Conservation (phyloP, 2,113 vertebrate genomes). For the Conger conger region DNA sequence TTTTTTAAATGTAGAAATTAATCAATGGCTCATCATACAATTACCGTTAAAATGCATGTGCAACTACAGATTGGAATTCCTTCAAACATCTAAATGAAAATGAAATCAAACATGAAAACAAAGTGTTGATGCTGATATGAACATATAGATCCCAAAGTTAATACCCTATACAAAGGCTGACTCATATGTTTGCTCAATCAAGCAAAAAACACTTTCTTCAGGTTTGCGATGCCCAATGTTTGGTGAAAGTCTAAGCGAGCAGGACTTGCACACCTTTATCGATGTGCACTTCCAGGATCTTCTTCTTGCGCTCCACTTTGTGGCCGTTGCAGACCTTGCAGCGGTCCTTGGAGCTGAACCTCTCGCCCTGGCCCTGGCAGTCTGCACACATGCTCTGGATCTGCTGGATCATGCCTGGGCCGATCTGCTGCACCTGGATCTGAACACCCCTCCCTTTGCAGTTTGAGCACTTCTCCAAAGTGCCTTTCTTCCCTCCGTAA, state of each 20-base stretch:
- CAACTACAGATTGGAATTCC: not conserved
- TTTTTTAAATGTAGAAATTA: not conserved
- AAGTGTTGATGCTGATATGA: not conserved
- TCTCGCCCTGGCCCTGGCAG: constrained; percentile 92
- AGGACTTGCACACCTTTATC: constrained; percentile 80
- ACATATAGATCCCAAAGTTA: not conserved
- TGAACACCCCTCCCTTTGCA: constrained; percentile 94
- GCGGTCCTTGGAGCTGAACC: constrained; percentile 86
- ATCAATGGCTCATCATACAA: not conserved
- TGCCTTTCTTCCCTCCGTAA: constrained; percentile 88
- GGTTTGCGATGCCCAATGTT: not conserved
- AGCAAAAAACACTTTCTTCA: not conserved
- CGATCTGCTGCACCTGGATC: constrained; percentile 88
- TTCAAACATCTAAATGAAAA: not conserved
- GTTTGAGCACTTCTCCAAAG: constrained; percentile 83
- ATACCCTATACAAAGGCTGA: not conserved
- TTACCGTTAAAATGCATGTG: not conserved
- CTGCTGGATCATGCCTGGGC: constrained; percentile 96
- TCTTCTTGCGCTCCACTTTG: constrained; percentile 91
- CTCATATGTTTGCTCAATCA: not conserved
- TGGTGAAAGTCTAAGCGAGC: not conserved
- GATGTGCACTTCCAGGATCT: constrained; percentile 92
- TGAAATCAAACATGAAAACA: not conserved
- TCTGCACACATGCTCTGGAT: constrained; percentile 90
- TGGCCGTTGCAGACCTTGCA: constrained; percentile 87